Evolutionary conservation across 2,888 invertebrate genomes (phyloP).

Genomic region (Nematopogon swammerdamellus): DNA sequence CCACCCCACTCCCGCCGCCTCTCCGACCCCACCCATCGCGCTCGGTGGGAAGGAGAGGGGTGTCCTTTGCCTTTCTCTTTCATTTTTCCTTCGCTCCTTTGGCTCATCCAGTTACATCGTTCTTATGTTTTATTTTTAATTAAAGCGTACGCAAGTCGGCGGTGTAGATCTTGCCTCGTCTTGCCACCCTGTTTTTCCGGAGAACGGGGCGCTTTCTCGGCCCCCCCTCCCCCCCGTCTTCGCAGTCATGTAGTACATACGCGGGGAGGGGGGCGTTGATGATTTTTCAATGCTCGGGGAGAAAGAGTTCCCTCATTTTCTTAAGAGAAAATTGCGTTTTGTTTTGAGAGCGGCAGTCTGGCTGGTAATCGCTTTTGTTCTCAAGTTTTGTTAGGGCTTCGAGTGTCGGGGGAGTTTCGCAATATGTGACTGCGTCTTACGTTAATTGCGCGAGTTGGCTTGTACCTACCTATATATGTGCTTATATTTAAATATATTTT

Average conservation of each 20-base stretch:
- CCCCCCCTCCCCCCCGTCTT: background rate
- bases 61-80: constrained; percentile 54
- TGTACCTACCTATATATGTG: background rate
- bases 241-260: constrained; percentile 35
- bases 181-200: constrained; percentile 10
- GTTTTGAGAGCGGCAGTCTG: constrained; percentile 57
- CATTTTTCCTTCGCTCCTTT: constrained; percentile 57
- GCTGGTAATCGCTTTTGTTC: constrained; percentile 57
- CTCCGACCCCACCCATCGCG: constrained; percentile 21
- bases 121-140: constrained; percentile 59
- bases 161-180: constrained; percentile 48
- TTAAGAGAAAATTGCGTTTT: constrained; percentile 59
- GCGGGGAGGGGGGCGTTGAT: constrained; percentile 52
- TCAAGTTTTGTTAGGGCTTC: constrained; percentile 5
- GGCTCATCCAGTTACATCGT: constrained; percentile 59
- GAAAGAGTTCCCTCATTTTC: constrained; percentile 59
- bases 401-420: background rate
- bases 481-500: too few species aligned
- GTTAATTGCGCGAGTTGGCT: background rate
- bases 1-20: constrained; percentile 20
- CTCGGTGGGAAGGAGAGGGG: constrained; percentile 23
- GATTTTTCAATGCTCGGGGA: constrained; percentile 55
- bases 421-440: background rate
- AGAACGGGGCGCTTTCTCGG: constrained; percentile 16
- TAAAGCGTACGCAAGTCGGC: constrained; percentile 58